Evolutionary conservation across 2,888 invertebrate species (phyloP), one percentile per base, ranked within the genome.

Genomic region (Girardia tigrina): DNA sequence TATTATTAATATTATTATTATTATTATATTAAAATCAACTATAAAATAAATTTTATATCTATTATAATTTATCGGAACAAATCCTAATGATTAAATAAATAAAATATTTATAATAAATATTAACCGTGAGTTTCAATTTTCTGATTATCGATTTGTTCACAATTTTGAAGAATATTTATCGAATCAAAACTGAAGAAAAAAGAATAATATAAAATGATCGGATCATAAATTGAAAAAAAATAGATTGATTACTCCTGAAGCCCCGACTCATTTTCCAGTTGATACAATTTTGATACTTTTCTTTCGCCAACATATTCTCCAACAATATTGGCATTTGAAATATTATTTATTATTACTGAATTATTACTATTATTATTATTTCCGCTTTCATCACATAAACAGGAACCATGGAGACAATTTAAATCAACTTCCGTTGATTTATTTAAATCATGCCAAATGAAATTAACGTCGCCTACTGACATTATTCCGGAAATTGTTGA

Each of bases 371-470:
- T 36, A 36, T 16, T 36, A 16, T 56, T 56, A 56, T 16, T 56
- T 56, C 56, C 56, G 56, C 56, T 56, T 56, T 56, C 56, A 23
- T 56, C 56, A 56, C 56, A 56, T 56, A 56, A n/a, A 56, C 56
- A 56, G 56, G n/a, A 56, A 56, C 56, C n/a, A 56, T 56, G 56
- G 56, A 56, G 56, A 56, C 56, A 56, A 2, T n/a, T 56, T n/a
- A 56, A 56, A 56, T 56, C 56, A 16, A 56, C 56, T 56, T 56
- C 56, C 56, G 56, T 56, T 56, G 56, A 56, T 56, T 56, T 56
- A 56, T 56, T 56, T 56, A 56, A 56, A 56, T n/a, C 56, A n/a
- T 56, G 56, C 56, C 56, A 56, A 56, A 56, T 56, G n/a, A 56
- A 56, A 56, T 56, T 56, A 56, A n/a, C 56, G 56, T 56, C 56